Percentiles rank a stretch among this genome's conserved stretches.
phyloP scores from a whole-genome alignment of 2,888 invertebrate species.

The Aethes cnicana region DNA sequence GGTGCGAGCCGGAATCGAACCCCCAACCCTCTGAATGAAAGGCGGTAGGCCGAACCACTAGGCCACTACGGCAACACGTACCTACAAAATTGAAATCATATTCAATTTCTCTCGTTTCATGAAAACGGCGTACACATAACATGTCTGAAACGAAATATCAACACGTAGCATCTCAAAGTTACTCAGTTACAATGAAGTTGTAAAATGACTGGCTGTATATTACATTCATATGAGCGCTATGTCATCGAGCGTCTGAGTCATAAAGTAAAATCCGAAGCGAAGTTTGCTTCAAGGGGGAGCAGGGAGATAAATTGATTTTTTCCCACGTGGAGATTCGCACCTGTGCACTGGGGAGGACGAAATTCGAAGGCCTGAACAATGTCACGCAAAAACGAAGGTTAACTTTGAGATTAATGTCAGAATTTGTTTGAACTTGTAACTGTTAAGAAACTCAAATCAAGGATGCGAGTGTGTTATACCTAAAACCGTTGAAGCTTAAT shows the following conservation, averaged over 20 bases:
- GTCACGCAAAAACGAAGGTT: not conserved
- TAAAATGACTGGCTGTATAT: not conserved
- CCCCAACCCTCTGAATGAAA: too few relatives aligned
- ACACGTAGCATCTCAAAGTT: not conserved
- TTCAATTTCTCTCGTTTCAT: too few relatives aligned
- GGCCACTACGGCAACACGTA: too few relatives aligned
- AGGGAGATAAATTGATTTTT: constrained; percentile 26
- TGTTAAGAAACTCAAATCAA: too few relatives aligned
- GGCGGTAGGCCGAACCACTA: too few relatives aligned
- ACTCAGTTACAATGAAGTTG: not conserved
- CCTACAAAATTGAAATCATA: too few relatives aligned
- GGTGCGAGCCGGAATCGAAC: too few relatives aligned
- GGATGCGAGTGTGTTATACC: too few relatives aligned
- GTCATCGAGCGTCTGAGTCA: constrained; percentile 7
- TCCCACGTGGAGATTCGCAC: constrained; percentile 11
- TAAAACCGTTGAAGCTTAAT: too few relatives aligned
- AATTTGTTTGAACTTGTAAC: too few relatives aligned
- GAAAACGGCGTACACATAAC: too few relatives aligned
- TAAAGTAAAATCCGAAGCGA: constrained; percentile 20
- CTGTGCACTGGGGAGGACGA: constrained; percentile 10
- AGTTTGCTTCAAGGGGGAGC: constrained; percentile 1
- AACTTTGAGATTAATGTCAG: too few relatives aligned
- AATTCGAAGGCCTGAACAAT: not conserved
- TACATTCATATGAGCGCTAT: constrained; percentile 4
- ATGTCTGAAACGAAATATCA: not conserved